Base-by-base conservation (phyloP, 2,888 invertebrate genomes). In the Archaeoteleia sp. region DNA sequence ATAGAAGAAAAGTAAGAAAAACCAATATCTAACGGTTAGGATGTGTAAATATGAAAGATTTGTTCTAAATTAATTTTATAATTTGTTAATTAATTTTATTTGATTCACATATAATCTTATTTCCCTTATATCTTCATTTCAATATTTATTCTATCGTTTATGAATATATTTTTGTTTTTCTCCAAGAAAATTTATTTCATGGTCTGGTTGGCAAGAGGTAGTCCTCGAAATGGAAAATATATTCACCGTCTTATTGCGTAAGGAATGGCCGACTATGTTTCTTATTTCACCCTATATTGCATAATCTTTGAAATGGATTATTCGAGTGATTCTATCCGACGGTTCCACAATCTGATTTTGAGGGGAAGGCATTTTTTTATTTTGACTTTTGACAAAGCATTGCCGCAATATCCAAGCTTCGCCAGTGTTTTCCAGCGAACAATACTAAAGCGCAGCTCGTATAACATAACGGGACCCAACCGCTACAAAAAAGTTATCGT, bases 241-340 rank as follows among this genome's bases (percentile, higher is more conserved):
- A 63, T 63, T 63, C 51, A 63, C 55, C 63, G 57, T 57, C 51
- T 63, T 63, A 63, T 63, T 63, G 57, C 49, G 27, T 57, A 57
- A 63, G 43, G 49, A 37, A 45, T 14, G 49, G 43, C 43, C 49
- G 55, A 51, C 32, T 30, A 25, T 17, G 46, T 61, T 54, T 45
- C 51, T 45, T 48, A 54, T 62, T 62, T 62, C 42, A 13, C 30
- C 12, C 15, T 10, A 30, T 53, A 40, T 51, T 65, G 39, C 10
- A 51, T 57, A 49, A 57, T 51, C 51, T 27, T 6, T 10, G 8
- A 63, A 57, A 63, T 25, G 37, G 43, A 55, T 55, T 57, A 51
- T 57, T 14, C 35, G 14, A 15, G 7, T n/a, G 10, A 10, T 35
- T 15, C 35, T 8, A 35, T 14, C 37, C 29, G 12, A 9, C 10